Evolutionary conservation across 2,888 invertebrate genomes (phyloP).

Genomic region (Microdon myrmicae): DNA sequence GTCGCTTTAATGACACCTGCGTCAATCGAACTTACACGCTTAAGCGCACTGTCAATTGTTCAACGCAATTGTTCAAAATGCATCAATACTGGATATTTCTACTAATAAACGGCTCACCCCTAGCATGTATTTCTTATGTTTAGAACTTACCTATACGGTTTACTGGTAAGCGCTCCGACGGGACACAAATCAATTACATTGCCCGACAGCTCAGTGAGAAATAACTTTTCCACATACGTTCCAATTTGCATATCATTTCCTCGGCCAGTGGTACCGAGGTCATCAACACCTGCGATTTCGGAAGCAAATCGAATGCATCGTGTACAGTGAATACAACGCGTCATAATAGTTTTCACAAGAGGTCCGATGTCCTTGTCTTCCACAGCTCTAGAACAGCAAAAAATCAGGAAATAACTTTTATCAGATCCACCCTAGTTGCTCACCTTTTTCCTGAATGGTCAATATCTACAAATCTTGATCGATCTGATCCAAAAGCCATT

Average conservation of each 20-base stretch:
- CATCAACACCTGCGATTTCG: slow-evolving; percentile 98
- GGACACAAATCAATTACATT: slow-evolving; percentile 99
- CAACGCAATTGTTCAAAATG: no score
- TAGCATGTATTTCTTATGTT: neutral
- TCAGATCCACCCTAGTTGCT: neutral
- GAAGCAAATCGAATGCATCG: slow-evolving; percentile 98
- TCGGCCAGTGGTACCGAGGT: slow-evolving; percentile 92
- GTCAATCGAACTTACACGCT: no score
- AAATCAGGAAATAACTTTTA: neutral
- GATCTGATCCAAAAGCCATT: slow-evolving; percentile 97
- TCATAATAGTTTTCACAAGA: slow-evolving; percentile 98
- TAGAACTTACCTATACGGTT: slow-evolving; percentile 79
- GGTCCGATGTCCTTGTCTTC: slow-evolving; percentile 99
- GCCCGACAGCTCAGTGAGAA: slow-evolving; percentile 95
- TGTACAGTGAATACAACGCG: slow-evolving; percentile 98
- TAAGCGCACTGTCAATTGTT: no score
- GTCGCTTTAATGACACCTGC: no score
- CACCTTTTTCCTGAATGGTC: slow-evolving; percentile 90
- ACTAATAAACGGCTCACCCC: neutral
- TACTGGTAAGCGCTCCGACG: slow-evolving; percentile 97
- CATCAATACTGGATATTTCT: no score
- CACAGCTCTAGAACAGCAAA: slow-evolving; percentile 77
- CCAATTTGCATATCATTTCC: slow-evolving; percentile 98
- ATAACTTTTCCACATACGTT: slow-evolving; percentile 98
- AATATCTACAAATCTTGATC: slow-evolving; percentile 93